phyloP scores from a whole-genome alignment of 2,888 invertebrate species.

The Trachelus iudaicus region DNA sequence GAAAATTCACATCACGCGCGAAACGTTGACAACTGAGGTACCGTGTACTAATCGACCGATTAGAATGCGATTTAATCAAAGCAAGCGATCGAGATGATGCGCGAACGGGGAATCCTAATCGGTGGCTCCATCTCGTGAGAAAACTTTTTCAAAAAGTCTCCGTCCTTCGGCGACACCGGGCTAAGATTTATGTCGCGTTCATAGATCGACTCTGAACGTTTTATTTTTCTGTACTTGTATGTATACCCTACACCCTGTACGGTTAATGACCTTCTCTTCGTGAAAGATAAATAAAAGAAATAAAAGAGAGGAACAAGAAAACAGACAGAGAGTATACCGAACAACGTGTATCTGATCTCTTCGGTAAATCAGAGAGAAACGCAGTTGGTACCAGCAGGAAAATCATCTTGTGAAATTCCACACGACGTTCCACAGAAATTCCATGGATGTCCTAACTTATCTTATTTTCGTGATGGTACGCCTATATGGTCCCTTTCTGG shows the following conservation, averaged over 20 bases:
- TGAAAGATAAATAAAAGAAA: background rate
- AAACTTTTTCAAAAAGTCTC: background rate
- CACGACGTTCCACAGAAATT: background rate
- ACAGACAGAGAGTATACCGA: background rate
- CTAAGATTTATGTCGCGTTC: background rate
- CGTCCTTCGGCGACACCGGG: background rate
- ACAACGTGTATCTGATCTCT: background rate
- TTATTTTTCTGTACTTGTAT: background rate
- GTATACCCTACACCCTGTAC: background rate
- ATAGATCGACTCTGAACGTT: background rate
- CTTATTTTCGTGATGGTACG: background rate
- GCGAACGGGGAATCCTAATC: background rate
- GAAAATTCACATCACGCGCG: slow-evolving; percentile 19
- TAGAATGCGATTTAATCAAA: slow-evolving; percentile 10
- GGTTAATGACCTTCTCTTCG: background rate
- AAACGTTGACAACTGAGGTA: slow-evolving; percentile 13
- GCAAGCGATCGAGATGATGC: slow-evolving; percentile 5
- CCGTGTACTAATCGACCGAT: slow-evolving; percentile 17
- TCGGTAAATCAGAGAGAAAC: background rate
- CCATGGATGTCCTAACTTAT: background rate
- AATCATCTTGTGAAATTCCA: background rate
- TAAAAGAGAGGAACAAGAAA: background rate
- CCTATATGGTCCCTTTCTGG: background rate
- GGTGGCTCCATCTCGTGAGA: slow-evolving; percentile 1
- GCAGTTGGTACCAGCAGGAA: background rate